phyloP scores from a whole-genome alignment of 2,113 vertebrate species.

The Thermophis baileyi region DNA sequence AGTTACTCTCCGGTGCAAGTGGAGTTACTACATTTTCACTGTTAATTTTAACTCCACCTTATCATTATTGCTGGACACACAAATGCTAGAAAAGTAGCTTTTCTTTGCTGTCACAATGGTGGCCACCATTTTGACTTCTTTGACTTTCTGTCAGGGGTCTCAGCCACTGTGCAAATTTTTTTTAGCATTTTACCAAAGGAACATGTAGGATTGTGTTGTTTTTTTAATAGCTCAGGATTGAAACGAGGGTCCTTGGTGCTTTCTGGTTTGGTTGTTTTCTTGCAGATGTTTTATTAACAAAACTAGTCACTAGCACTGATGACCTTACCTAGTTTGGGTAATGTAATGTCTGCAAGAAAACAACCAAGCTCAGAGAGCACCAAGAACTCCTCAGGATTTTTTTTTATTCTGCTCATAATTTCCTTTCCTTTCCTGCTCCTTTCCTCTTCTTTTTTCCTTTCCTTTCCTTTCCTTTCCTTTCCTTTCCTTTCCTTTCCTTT shows the following conservation, averaged over 20 bases:
- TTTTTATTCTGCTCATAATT: not conserved
- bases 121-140: not conserved
- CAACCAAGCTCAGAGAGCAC: too few species aligned
- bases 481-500: too few species aligned
- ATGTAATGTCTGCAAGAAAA: too few species aligned
- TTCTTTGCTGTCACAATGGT: not conserved
- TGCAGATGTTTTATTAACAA: not conserved
- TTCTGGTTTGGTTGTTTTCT: not conserved
- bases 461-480: rapidly evolving
- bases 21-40: not conserved
- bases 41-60: not conserved
- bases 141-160: not conserved
- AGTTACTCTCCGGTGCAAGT: not conserved
- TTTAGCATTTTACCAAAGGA: not conserved
- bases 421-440: not conserved
- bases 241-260: not conserved
- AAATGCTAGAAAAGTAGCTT: not conserved
- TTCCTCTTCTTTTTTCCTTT: not conserved
- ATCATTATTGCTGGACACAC: not conserved
- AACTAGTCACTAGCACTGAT: too few species aligned
- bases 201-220: too few species aligned
- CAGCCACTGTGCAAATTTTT: not conserved
- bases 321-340: too few species aligned
- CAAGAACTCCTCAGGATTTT: not conserved
- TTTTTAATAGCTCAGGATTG: not conserved